A percentile compares a stretch with the other conserved stretches of the same genome.
phyloP scores from a whole-genome alignment of 2,797 vertebrate genomes.

The Parambassis ranga region DNA sequence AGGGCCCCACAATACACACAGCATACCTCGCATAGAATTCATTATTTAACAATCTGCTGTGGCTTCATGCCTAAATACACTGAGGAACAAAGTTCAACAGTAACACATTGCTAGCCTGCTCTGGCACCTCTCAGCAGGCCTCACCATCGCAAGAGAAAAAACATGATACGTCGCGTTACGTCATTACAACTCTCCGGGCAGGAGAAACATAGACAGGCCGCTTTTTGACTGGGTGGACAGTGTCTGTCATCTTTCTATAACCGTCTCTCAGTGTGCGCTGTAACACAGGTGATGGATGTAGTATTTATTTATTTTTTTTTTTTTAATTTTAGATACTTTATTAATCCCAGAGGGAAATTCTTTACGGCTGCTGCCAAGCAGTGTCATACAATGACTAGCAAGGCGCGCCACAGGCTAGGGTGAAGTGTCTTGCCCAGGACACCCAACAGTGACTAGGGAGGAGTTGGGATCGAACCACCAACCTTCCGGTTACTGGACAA shows the following conservation, averaged over 20 bases:
- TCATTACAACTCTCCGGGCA: constrained; percentile 16
- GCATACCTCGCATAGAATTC: constrained; percentile 28
- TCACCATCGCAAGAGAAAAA: not conserved
- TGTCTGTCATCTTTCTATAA: constrained; percentile 5
- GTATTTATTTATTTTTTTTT: not conserved
- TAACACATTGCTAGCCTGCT: constrained; percentile 9
- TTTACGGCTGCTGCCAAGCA: no score
- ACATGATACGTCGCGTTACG: constrained; percentile 35
- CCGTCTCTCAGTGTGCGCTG: not conserved
- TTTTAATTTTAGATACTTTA: no score
- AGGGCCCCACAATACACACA: not conserved
- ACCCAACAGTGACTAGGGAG: no score
- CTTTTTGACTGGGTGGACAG: not conserved
- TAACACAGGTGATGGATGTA: constrained; percentile 7
- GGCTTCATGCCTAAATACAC: constrained; percentile 37
- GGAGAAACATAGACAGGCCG: not conserved
- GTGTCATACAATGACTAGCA: no score
- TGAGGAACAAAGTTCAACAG: constrained; percentile 31
- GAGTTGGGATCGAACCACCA: no score
- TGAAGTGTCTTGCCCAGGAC: no score
- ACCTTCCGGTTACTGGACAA: no score
- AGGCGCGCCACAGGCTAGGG: no score
- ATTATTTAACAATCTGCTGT: constrained; percentile 38
- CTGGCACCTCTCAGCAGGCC: constrained; percentile 28
- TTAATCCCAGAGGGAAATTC: no score